These are phyloP conservation scores for Hypomecis punctinalis DNA, from an alignment of 2,888 invertebrate species.

Conservation along the genomic window DNA sequence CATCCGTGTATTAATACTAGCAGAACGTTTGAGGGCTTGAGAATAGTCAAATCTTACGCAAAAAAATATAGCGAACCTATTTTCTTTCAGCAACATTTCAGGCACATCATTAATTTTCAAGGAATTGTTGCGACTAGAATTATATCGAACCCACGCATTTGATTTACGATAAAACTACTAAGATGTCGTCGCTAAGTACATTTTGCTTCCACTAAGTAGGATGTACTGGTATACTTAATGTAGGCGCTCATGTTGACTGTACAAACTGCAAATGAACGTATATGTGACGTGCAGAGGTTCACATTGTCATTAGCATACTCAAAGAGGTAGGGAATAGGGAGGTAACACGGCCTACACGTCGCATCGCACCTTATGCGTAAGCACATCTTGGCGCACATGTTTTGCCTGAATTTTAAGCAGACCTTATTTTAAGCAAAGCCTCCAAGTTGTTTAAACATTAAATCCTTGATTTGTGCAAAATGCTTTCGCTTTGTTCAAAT, in stretches of 20 bases:
- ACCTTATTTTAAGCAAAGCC: constrained; percentile 28
- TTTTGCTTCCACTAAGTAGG: background rate
- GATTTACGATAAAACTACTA: no score
- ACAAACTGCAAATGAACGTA: constrained; percentile 5
- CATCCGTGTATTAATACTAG: no score
- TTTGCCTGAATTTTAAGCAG: constrained; percentile 35
- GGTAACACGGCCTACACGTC: constrained; percentile 32
- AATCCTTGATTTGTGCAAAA: constrained; percentile 30
- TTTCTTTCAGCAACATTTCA: no score
- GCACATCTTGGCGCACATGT: constrained; percentile 41
- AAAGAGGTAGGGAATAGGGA: constrained; percentile 39
- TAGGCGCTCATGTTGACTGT: constrained; percentile 5
- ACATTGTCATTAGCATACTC: constrained; percentile 43
- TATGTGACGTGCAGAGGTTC: constrained; percentile 28
- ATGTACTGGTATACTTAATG: background rate
- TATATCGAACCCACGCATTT: no score
- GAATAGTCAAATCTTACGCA: no score
- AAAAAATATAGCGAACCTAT: no score
- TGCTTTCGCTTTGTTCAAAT: constrained; percentile 25
- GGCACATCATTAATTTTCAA: no score
- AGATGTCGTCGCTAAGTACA: no score
- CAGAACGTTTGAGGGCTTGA: no score
- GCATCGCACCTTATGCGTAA: constrained; percentile 37
- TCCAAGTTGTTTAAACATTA: constrained; percentile 17
- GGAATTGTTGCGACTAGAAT: no score